Evolutionary conservation across 2,888 invertebrate genomes (phyloP), one percentile per base, ranked within the genome.

Genomic region (Drosophila flavopinicola): DNA sequence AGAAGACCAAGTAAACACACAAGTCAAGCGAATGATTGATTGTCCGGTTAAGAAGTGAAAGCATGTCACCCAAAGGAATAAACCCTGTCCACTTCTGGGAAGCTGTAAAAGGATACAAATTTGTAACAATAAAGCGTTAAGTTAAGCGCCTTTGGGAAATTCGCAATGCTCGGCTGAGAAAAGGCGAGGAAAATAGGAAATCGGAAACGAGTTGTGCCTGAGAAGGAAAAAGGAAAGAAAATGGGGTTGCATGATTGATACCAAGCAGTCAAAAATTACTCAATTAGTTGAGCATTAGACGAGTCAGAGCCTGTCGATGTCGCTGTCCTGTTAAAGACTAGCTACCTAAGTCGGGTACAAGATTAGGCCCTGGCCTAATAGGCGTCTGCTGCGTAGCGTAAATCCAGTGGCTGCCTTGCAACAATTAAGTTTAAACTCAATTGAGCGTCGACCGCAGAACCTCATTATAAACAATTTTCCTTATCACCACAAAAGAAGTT

Each of bases 11-110:
- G 65, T 64, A 78, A 66, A 66, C 39, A 54, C 42, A 56, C 41
- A 78, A 83, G 87, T 85, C 88, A 86, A 67, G 73, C 33, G 74
- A 79, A 88, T 88, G 87, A 88, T 88, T 87, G 87, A 88, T 88
- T 75, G 75, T 71, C 78, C 73, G 70, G 64, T 74, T 78, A 72
- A 68, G 65, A 65, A 74, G 76, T 69, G 59, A 72, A 78, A 72
- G 75, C 70, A 86, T 75, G 66, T 65, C 66, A 66, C 76, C 67
- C 79, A 74, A 77, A 84, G 87, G 87, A 82, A 76, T 85, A 39
- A 32, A 17, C 7, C 5, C 41, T 15, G 24, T 27, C 20, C n/a
- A 9, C 39, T 33, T 20, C 69, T 57, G 60, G 66, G 53, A 65
- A 64, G 57, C 56, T 61, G 73, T 58, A 60, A 75, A 67, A 66